Evolutionary conservation across 64 coral and sea anemone genomes (phyloP).

Genomic region (Stichodactyla mertensii): DNA sequence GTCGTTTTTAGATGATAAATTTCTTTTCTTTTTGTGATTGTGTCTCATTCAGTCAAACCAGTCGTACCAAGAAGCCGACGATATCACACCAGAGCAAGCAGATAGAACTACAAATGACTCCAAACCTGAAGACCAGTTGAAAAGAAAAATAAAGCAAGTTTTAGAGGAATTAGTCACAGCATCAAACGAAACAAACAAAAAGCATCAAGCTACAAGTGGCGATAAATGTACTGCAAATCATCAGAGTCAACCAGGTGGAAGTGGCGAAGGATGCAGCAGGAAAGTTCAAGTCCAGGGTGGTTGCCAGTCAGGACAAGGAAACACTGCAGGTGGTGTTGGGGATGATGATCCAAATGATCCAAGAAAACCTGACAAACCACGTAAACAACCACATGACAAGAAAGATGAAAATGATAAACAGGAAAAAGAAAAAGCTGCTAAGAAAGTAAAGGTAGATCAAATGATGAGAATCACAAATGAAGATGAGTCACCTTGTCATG

Average conservation of each 20-base stretch:
- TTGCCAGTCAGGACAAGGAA: background rate
- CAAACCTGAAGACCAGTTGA: background rate
- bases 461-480: background rate
- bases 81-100: background rate
- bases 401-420: background rate
- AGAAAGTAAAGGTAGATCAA: background rate
- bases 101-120: background rate
- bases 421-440: background rate
- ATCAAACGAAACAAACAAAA: background rate
- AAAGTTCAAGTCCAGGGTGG: background rate
- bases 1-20: background rate
- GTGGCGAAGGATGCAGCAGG: background rate
- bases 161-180: background rate
- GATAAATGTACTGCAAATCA: background rate
- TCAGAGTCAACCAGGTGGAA: background rate
- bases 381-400: background rate
- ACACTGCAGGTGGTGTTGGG: background rate
- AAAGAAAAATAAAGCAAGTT: too few species aligned
- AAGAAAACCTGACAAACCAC: background rate
- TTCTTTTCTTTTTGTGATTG: background rate
- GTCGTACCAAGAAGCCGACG: background rate
- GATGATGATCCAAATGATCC: conserved; percentile 14
- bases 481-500: background rate
- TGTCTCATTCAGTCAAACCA: background rate
- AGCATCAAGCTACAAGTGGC: background rate